These are phyloP conservation scores for Microctenopoma stevenorrisi DNA, from an alignment of 2,797 vertebrate species.

Conservation along the genomic window DNA sequence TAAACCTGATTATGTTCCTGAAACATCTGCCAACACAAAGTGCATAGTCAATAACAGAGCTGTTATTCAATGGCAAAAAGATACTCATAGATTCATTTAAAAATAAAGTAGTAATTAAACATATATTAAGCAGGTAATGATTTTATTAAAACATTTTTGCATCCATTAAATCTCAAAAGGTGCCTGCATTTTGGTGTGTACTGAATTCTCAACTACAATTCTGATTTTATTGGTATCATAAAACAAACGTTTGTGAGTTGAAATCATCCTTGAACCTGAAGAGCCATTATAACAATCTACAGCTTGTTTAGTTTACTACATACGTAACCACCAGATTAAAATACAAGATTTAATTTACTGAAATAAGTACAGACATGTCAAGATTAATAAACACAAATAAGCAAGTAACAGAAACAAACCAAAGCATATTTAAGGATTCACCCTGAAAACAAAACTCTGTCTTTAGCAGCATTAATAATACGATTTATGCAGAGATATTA, in stretches of 20 bases:
- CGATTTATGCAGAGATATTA: conserved; percentile 33
- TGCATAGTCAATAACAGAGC: neutral
- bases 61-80: neutral
- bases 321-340: conserved; percentile 3
- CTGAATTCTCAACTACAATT: conserved; percentile 12
- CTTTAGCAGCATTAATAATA: conserved; percentile 15
- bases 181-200: conserved; percentile 39
- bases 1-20: neutral
- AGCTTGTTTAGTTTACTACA: conserved; percentile 9
- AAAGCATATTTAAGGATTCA: conserved; percentile 28
- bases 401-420: conserved; percentile 25
- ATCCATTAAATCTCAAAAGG: conserved; percentile 29
- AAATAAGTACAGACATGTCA: conserved; percentile 31
- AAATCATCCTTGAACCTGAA: conserved; percentile 28
- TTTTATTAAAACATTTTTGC: conserved; percentile 45
- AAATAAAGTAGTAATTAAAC: neutral
- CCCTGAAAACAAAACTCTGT: conserved; percentile 13
- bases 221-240: conserved; percentile 60
- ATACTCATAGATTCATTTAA: neutral
- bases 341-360: conserved; percentile 9
- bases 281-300: neutral
- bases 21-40: neutral
- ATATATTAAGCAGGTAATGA: conserved; percentile 5
- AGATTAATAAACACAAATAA: conserved; percentile 25
- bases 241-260: conserved; percentile 38